Conservation (phyloP, 2,797 vertebrate genomes). For the Sebastes taczanowskii region DNA sequence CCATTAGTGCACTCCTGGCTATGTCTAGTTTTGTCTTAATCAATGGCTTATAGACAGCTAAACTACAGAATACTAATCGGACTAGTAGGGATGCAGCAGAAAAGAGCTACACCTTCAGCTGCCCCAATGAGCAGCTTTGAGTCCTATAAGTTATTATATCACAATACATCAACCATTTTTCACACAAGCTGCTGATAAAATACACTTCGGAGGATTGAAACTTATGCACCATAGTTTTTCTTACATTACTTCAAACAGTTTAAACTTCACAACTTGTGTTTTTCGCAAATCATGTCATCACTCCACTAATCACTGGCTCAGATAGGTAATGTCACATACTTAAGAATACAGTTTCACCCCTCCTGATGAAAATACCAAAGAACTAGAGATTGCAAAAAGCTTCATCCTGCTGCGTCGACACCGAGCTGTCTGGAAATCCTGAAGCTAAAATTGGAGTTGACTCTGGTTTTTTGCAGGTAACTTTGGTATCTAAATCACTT, state of each 20-base stretch:
- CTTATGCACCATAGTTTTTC: constrained; percentile 53
- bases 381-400: constrained; percentile 22
- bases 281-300: constrained; percentile 61
- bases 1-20: constrained; percentile 25
- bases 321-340: constrained; percentile 62
- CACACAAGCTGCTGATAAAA: constrained; percentile 69
- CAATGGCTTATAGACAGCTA: constrained; percentile 53
- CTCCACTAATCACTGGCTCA: constrained; percentile 68
- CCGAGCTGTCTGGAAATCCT: not conserved
- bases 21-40: constrained; percentile 28
- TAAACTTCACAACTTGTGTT: constrained; percentile 57
- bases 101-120: constrained; percentile 27
- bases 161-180: constrained; percentile 73
- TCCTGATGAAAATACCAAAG: constrained; percentile 38
- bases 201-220: constrained; percentile 57
- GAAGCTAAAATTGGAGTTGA: constrained; percentile 5
- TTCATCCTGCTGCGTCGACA: constrained; percentile 24
- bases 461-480: constrained; percentile 36
- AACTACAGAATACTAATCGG: constrained; percentile 55
- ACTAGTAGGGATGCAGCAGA: constrained; percentile 49
- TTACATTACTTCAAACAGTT: constrained; percentile 68
- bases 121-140: constrained; percentile 34
- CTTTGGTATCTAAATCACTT: constrained; percentile 62
- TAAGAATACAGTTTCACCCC: constrained; percentile 26
- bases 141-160: constrained; percentile 64